These are phyloP conservation scores for Anarhynchus alexandrinus DNA, from an alignment of 2,113 vertebrate species.

Conservation along the genomic window DNA sequence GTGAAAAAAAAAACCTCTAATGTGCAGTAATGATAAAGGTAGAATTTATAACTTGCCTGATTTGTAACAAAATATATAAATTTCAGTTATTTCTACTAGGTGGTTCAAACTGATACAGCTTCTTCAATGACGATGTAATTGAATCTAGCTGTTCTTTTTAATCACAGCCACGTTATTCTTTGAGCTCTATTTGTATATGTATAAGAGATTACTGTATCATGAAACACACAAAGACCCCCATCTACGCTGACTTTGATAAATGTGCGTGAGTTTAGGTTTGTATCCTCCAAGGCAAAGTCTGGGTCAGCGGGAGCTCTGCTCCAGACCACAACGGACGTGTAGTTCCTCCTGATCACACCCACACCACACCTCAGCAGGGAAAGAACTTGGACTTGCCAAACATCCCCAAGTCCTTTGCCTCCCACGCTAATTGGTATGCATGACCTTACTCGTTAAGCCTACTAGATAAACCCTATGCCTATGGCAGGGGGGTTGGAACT, in stretches of 20 bases:
- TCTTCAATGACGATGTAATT: background rate
- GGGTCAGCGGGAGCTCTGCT: background rate
- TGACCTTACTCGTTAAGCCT: background rate
- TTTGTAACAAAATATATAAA: background rate
- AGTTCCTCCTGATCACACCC: background rate
- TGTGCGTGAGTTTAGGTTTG: background rate
- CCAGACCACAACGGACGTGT: accelerated
- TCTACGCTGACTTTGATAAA: background rate
- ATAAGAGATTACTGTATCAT: background rate
- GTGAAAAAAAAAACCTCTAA: background rate
- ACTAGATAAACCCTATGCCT: background rate
- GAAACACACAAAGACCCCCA: background rate
- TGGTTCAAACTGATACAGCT: background rate
- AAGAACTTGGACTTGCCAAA: background rate
- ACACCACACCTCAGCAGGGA: background rate
- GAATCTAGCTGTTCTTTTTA: background rate
- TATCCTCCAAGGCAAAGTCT: background rate
- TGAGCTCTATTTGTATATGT: background rate
- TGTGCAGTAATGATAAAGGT: background rate
- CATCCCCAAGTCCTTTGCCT: background rate
- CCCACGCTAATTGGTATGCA: no score
- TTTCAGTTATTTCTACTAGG: background rate
- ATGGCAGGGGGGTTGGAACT: no score
- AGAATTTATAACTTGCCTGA: background rate
- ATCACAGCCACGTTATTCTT: background rate